Evolutionary conservation across 2,113 vertebrate species (phyloP).

Genomic region (Tapirus terrestris): DNA sequence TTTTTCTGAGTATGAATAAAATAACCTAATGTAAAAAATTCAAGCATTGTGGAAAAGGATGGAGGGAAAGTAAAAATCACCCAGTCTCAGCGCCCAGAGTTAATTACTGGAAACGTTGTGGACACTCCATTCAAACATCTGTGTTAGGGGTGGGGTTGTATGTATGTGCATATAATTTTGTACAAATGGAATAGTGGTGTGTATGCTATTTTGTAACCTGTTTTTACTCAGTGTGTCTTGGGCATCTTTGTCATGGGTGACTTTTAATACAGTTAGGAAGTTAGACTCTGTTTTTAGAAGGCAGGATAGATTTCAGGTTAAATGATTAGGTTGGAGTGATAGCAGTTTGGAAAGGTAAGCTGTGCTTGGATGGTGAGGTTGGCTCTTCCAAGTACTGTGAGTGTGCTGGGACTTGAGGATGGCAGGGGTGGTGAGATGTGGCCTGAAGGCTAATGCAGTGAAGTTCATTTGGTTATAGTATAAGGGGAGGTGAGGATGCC

Average conservation of each 20-base stretch:
- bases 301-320: not conserved
- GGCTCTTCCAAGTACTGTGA: not conserved
- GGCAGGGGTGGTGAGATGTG: not conserved
- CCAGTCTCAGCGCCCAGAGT: not conserved
- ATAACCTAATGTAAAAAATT: not conserved
- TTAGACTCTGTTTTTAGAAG: not conserved
- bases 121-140: not conserved
- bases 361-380: not conserved
- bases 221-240: constrained; percentile 16
- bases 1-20: constrained; percentile 47
- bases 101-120: not conserved
- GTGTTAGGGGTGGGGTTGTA: not conserved
- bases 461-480: not conserved
- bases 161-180: not conserved
- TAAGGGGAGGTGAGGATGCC: not conserved
- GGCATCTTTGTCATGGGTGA: not conserved
- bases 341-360: not conserved
- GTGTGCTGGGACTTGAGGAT: not conserved
- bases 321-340: not conserved
- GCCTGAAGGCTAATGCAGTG: not conserved
- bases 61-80: not conserved
- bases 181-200: not conserved
- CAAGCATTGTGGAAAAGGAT: not conserved
- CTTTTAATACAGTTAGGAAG: not conserved
- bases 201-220: not conserved